Evolutionary conservation across 1,140 invertebrate genomes (phyloP), one percentile per base, ranked within the genome.

Genomic region (Thrips palmi): DNA sequence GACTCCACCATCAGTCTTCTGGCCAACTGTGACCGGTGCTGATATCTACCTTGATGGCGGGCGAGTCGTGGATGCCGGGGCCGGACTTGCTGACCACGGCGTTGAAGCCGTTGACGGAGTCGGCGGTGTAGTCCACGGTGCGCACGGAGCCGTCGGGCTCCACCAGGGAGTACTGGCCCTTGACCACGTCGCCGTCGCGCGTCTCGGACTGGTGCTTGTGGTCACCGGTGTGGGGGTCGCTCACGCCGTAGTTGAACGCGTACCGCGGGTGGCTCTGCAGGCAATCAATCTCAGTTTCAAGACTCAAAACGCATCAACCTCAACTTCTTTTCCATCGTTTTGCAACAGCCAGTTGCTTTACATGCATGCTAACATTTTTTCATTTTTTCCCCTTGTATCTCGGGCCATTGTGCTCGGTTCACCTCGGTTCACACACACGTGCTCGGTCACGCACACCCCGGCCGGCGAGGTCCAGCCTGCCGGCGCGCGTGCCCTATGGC

Each of bases 61-160:
- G 35, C 23, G 22, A 31, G 19, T 3, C 18, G 10, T 42, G 43
- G 11, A 43, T 42, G 17, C 40, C 17, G 2, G 48, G 38, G 17
- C 45, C 38, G 41, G 47, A 47, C 17, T 48, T n/a, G 39, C 34
- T 60, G 0, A 72, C 68, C 19, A 70, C 63, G 5, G 70, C 70
- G 49, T 55, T 53, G 51, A 56, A 58, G 11, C 57, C 57, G 37
- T 56, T 53, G 33, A 55, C 40, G 12, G 53, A 42, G 45, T 71
- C 68, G 4, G 67, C 65, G 3, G 64, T 64, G 41, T 71, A 72
- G 33, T 69, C 62, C 14, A 71, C 70, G 25, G 50, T 56, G 22
- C 61, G 50, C 33, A 68, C 62, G 14, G 70, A 68, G 7, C 31
- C 31, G 36, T 63, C 58, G 19, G 61, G 59, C 41, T 63, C 61